Evolutionary conservation across 2,888 invertebrate genomes (phyloP).

Genomic region (Brassicogethes aeneus): DNA sequence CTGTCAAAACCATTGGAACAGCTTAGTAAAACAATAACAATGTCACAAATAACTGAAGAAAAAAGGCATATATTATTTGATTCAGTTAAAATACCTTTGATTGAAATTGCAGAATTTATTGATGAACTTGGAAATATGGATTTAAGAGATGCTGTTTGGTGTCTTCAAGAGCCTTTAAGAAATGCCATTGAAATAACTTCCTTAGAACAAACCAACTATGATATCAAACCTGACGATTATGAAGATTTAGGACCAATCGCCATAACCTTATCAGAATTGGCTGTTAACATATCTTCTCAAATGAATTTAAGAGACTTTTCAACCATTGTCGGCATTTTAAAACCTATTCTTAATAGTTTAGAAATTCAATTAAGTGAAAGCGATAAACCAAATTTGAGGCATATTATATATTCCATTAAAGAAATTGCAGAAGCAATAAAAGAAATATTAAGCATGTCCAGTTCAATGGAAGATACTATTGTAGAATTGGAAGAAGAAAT

Average conservation of each 20-base stretch:
- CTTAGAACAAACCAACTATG: slow-evolving; percentile 30
- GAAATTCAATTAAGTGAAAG: slow-evolving; percentile 12
- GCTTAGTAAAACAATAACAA: slow-evolving; percentile 27
- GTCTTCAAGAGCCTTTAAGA: slow-evolving; percentile 26
- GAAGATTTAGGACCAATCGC: slow-evolving; percentile 16
- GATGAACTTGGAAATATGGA: slow-evolving; percentile 23
- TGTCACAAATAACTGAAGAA: slow-evolving; percentile 25
- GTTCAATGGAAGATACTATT: slow-evolving; percentile 8
- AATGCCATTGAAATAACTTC: slow-evolving; percentile 33
- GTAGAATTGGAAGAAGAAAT: slow-evolving; percentile 8
- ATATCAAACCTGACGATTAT: slow-evolving; percentile 24
- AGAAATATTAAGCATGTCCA: slow-evolving; percentile 2
- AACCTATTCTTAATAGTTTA: slow-evolving; percentile 11
- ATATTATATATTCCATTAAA: slow-evolving; percentile 15
- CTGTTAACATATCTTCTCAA: slow-evolving; percentile 13
- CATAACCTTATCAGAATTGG: slow-evolving; percentile 14
- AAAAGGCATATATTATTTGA: slow-evolving; percentile 23
- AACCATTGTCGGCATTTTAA: slow-evolving; percentile 11
- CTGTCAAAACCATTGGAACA: slow-evolving; percentile 28
- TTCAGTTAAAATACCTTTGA: slow-evolving; percentile 25
- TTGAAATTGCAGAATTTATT: slow-evolving; percentile 28
- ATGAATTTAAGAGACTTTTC: slow-evolving; percentile 12
- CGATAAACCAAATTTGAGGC: slow-evolving; percentile 17
- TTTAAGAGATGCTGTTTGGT: slow-evolving; percentile 21
- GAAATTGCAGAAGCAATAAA: slow-evolving; percentile 14